Evolutionary conservation across 2,888 invertebrate genomes (phyloP), one percentile per base, ranked within the genome.

Genomic region (Polyploca ridens): DNA sequence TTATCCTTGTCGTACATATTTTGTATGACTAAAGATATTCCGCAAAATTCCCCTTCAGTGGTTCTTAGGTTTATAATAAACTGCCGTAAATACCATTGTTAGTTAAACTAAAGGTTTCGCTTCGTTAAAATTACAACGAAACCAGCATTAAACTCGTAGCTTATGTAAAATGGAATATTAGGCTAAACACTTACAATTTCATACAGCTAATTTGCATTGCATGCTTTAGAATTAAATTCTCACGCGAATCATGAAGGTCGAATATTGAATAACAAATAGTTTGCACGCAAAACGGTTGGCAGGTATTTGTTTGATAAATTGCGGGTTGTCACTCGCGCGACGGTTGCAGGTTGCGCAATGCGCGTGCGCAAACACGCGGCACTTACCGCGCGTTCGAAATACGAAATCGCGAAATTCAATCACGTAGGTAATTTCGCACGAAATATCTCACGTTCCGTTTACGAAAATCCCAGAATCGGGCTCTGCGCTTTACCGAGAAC

Each of bases 371-470:
- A 81, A 79, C 77, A 78, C 74, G 72, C 74, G 72, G 68, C 75
- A 72, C 75, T 76, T 71, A 69, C 68, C 65, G 71, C 77, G 76
- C 77, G 79, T 82, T 83, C 76, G 69, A 79, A 85, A 84, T 84
- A 79, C 82, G 72, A 83, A 86, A 85, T 84, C 75, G 78, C 78
- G 72, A 81, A 85, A 86, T 87, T 83, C 75, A 83, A 86, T 86
- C 89, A 90, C 86, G 87, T 84, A 76, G 75, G 79, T 80, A 78
- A 86, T 80, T 85, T 84, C 77, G 78, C 81, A 77, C 78, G 78
- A 76, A 74, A 82, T 82, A 84, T 81, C 81, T 85, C 88, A 89
- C 89, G 90, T 88, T 81, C 81, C 79, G 75, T 78, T 79, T 73
- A 66, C 73, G 58, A 78, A 76, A 78, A 79, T 76, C 82, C 82